Conservation (phyloP, 92 coral and sea anemone species). For the Phymanthus crucifer region DNA sequence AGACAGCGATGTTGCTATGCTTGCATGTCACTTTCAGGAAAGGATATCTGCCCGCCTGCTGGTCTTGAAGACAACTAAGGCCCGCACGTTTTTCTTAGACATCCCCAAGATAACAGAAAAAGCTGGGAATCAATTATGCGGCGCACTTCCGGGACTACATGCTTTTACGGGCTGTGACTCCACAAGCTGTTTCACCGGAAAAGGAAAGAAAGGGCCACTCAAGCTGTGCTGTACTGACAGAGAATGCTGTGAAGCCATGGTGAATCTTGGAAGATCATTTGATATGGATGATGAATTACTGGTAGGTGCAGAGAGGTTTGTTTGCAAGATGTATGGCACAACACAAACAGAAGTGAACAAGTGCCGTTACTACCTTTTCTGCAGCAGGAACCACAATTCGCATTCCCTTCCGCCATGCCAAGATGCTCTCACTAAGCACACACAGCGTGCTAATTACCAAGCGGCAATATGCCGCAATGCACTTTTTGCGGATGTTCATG, state of each 20-base stretch:
- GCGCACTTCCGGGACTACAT: slow-evolving; percentile 40
- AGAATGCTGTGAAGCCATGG: slow-evolving; percentile 34
- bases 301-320: slow-evolving; percentile 35
- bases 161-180: slow-evolving; percentile 46
- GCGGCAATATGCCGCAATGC: too few species aligned
- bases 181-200: slow-evolving; percentile 32
- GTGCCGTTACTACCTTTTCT: slow-evolving; percentile 40
- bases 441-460: too few species aligned
- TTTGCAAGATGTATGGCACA: slow-evolving; percentile 40
- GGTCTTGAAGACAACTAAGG: slow-evolving; percentile 16
- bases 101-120: slow-evolving; percentile 39
- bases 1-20: slow-evolving; percentile 44
- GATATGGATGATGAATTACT: slow-evolving; percentile 21
- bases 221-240: slow-evolving; percentile 33
- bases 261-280: slow-evolving; percentile 34
- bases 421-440: too few species aligned
- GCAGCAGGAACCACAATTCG: slow-evolving; percentile 28
- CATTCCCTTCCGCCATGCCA: slow-evolving; percentile 48
- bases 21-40: slow-evolving; percentile 41
- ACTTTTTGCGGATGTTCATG: too few species aligned
- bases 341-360: slow-evolving; percentile 28
- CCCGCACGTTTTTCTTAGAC: slow-evolving; percentile 35
- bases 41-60: slow-evolving; percentile 17
- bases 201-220: slow-evolving; percentile 46
- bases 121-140: slow-evolving; percentile 29